A percentile compares a stretch with the other conserved stretches of the same genome.
Conservation (phyloP, 2,113 vertebrate genomes). For the Podiceps cristatus region DNA sequence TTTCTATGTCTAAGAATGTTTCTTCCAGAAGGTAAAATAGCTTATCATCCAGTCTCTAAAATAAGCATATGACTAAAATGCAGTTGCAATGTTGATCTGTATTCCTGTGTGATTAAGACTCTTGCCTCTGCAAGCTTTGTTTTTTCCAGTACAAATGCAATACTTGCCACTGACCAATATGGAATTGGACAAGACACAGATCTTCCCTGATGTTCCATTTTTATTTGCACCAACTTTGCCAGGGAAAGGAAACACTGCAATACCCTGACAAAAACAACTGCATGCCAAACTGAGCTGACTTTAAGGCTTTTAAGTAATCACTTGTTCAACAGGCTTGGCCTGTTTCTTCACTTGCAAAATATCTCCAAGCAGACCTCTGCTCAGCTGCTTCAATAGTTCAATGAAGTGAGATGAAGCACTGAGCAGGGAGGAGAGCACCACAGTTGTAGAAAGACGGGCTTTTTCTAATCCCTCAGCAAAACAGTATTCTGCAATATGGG, state of each 20-base stretch:
- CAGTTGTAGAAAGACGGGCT: background rate
- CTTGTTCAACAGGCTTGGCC: background rate
- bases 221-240: background rate
- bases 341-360: background rate
- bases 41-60: background rate
- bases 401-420: background rate
- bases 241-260: background rate
- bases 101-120: background rate
- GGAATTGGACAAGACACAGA: background rate
- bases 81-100: background rate
- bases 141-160: background rate
- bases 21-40: background rate
- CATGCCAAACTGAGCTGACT: background rate
- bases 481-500: background rate
- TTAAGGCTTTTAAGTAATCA: background rate
- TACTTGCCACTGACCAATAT: background rate
- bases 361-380: background rate
- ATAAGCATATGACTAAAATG: background rate
- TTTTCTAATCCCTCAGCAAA: background rate
- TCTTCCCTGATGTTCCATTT: background rate
- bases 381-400: background rate
- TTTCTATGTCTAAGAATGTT: background rate
- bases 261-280: background rate
- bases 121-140: background rate
- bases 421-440: background rate